phyloP scores from a whole-genome alignment of 1,140 invertebrate species.

The Drosophila repleta region DNA sequence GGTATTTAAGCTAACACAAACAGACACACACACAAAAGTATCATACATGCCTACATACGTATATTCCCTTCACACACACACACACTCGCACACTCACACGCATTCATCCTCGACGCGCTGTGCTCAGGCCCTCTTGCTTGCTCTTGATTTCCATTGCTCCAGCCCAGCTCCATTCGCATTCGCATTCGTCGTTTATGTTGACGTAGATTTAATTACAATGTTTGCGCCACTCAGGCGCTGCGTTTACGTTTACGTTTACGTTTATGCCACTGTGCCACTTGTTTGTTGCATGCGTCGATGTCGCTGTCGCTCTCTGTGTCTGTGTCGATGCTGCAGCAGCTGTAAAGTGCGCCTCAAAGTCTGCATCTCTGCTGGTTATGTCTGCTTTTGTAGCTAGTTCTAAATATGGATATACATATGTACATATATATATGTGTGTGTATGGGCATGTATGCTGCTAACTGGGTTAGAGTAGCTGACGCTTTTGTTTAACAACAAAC shows the following conservation, averaged over 20 bases:
- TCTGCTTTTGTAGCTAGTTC: slow-evolving; percentile 8
- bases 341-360: background rate
- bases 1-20: slow-evolving; percentile 7
- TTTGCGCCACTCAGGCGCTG: slow-evolving; percentile 53
- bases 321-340: slow-evolving; percentile 42
- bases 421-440: background rate
- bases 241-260: slow-evolving; percentile 48
- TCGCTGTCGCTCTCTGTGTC: too few relatives aligned
- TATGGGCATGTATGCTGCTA: background rate
- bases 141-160: slow-evolving; percentile 10
- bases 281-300: slow-evolving; percentile 51
- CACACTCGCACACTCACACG: background rate
- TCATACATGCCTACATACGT: slow-evolving; percentile 15
- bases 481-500: slow-evolving; percentile 78
- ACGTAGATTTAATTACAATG: slow-evolving; percentile 80
- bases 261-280: slow-evolving; percentile 57
- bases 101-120: background rate
- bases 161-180: slow-evolving; percentile 10
- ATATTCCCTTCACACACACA: background rate
- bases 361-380: slow-evolving; percentile 10
- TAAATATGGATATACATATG: background rate
- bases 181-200: slow-evolving; percentile 61
- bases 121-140: background rate
- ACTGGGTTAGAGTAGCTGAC: slow-evolving; percentile 48
- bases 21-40: slow-evolving; percentile 20